Base-by-base conservation (phyloP, 2,113 vertebrate species). In the Columbina picui region DNA sequence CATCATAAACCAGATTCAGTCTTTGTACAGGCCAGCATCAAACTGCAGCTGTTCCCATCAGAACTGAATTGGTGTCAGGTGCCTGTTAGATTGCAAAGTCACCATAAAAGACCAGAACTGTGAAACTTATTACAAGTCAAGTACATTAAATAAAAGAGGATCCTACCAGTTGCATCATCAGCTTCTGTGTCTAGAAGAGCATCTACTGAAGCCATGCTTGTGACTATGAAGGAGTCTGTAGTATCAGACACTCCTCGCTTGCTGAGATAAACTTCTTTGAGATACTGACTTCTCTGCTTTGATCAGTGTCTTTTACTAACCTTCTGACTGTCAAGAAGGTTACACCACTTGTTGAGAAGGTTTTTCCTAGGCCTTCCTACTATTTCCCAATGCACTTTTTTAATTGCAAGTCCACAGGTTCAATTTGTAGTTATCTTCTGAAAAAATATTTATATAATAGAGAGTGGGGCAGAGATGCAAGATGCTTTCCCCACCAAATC, bases 191-290 rank as follows among this genome's bases (percentile, higher is more conserved):
- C 95, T 97, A 97, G 96, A 94, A 96, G 96, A 97, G 81, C 96
- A 96, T 97, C 96, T 97, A 97, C 34, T 97, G 97, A 97, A 96
- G 96, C 84, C 95, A 96, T 94, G 94, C 94, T 94, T 96, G 96
- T 95, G 94, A 90, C 96, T 97, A 97, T 32, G 96, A 96, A 96
- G 91, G 89, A 95, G 95, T 25, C 94, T 96, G 95, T 53, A 81
- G 96, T 95, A 96, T 96, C 94, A 97, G 91, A 96, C 80, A 96
- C 91, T 86, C 91, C 93, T 95, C 65, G 50, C 93, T 97, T 95
- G 97, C 96, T 89, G 93, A 84, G 91, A 96, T 64, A 95, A 96
- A 94, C 93, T 95, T 96, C 96, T 94, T 96, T 96, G 89, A 91
- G 91, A 93, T 93, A 94, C 93, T 94, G 84, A 90, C 55, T 96